phyloP scores from a whole-genome alignment of 2,113 vertebrate genomes.

The Choloepus hoffmanni region DNA sequence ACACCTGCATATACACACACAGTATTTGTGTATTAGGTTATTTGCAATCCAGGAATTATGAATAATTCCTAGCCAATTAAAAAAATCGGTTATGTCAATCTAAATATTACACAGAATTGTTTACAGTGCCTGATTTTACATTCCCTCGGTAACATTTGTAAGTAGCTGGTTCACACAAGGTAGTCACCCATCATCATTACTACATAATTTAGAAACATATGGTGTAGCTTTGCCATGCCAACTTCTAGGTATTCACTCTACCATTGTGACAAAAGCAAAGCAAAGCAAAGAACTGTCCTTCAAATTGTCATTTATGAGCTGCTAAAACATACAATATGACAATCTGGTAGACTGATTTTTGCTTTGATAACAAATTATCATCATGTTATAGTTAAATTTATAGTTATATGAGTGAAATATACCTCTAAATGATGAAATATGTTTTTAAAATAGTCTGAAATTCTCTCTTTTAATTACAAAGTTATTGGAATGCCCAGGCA shows the following conservation, averaged over 20 bases:
- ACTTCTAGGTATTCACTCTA: constrained; percentile 65
- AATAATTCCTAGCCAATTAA: constrained; percentile 8
- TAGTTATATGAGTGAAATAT: background rate
- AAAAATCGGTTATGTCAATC: background rate
- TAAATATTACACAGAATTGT: constrained; percentile 38
- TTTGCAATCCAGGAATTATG: background rate
- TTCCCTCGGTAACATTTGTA: background rate
- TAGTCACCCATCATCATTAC: constrained; percentile 54
- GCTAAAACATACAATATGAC: background rate
- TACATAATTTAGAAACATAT: constrained; percentile 74
- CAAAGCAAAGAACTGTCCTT: background rate
- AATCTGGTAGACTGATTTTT: background rate
- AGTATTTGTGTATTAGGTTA: background rate
- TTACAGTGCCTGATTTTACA: constrained; percentile 2
- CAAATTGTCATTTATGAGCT: background rate
- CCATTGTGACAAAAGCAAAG: constrained; percentile 52
- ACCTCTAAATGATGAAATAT: background rate
- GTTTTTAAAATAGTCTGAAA: background rate
- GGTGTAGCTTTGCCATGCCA: constrained; percentile 58
- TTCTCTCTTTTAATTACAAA: constrained; percentile 39
- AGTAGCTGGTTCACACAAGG: constrained; percentile 72
- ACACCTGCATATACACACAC: background rate
- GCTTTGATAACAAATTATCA: background rate
- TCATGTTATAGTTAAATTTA: constrained; percentile 41
- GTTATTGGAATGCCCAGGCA: background rate